Base-by-base conservation (phyloP, 2,888 invertebrate species). In the Eupithecia subfuscata region DNA sequence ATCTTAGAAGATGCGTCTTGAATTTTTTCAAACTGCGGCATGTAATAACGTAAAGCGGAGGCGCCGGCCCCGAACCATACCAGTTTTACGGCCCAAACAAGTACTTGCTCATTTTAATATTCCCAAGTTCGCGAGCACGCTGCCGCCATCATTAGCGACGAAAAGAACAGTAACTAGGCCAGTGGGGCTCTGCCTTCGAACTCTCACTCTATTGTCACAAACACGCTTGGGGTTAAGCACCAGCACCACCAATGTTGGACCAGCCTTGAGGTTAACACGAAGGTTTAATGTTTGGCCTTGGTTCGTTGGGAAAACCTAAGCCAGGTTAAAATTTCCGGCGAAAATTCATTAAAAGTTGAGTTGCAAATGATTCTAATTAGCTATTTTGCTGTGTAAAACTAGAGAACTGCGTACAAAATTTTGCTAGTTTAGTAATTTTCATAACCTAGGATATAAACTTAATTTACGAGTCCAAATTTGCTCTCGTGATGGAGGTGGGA, bases 41-140 rank as follows among this genome's bases (percentile, higher is more conserved):
- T 82, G 83, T 83, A 82, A 86, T 85, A 85, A 43, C 71, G 84
- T 83, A 79, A 84, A 86, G 52, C 11, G 52, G 86, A 90, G 90
- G 90, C 90, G 91, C 86, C 86, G 92, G 86, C 89, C 90, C 86
- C 89, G 89, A 91, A 90, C 90, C 88, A 90, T 90, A 84, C 90
- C 87, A 89, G 90, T 89, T 92, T 93, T 89, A 89, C 90, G 88
- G 84, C 86, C 88, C 91, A 90, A 91, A 92, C 92, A 92, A 94
- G 93, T 92, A 91, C 92, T 92, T 89, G 92, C 91, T 93, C 94
- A 93, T 94, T 95, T 94, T 95, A 94, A 94, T 94, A 94, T 92
- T 92, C 90, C 89, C 92, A 91, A 92, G 87, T 92, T 93, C 89
- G 85, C 88, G 84, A 88, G 82, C 85, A 83, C 71, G 71, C 73